These are phyloP conservation scores for Oligia fasciuncula DNA, from an alignment of 2,888 invertebrate species.

Conservation along the genomic window DNA sequence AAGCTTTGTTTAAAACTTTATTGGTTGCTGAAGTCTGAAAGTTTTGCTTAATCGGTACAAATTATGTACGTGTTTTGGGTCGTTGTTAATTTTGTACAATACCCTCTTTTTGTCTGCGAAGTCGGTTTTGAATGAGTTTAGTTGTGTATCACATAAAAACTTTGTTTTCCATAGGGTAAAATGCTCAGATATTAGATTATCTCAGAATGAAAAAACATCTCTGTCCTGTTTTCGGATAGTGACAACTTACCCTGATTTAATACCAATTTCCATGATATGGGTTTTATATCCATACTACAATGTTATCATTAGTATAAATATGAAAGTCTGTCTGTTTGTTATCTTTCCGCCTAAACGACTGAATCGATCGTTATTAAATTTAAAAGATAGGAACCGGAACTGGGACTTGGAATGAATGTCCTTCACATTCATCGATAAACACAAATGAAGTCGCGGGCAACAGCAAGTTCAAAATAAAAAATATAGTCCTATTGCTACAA, in stretches of 20 bases:
- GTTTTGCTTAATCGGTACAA: slow-evolving; percentile 6
- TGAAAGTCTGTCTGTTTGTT: not conserved
- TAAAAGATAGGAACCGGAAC: too few relatives aligned
- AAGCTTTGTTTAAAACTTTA: slow-evolving; percentile 26
- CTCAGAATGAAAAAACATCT: not conserved
- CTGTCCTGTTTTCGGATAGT: not conserved
- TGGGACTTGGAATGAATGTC: not conserved
- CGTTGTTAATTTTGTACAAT: not conserved
- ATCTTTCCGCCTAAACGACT: too few relatives aligned
- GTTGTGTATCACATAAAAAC: not conserved
- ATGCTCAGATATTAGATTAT: not conserved
- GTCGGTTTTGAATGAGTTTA: not conserved
- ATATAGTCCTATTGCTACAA: not conserved
- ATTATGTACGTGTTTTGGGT: slow-evolving; percentile 17
- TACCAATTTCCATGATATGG: not conserved
- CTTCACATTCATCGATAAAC: not conserved
- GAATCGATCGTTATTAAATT: too few relatives aligned
- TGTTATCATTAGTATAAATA: not conserved
- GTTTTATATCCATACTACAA: not conserved
- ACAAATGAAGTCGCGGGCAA: too few relatives aligned
- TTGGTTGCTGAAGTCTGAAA: slow-evolving; percentile 7
- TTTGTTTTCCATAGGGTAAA: not conserved
- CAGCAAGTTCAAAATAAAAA: not conserved
- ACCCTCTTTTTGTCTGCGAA: not conserved
- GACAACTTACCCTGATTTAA: not conserved